Evolutionary conservation across 2,797 vertebrate genomes (phyloP).

Genomic region (Acrocephalus scirpaceus): DNA sequence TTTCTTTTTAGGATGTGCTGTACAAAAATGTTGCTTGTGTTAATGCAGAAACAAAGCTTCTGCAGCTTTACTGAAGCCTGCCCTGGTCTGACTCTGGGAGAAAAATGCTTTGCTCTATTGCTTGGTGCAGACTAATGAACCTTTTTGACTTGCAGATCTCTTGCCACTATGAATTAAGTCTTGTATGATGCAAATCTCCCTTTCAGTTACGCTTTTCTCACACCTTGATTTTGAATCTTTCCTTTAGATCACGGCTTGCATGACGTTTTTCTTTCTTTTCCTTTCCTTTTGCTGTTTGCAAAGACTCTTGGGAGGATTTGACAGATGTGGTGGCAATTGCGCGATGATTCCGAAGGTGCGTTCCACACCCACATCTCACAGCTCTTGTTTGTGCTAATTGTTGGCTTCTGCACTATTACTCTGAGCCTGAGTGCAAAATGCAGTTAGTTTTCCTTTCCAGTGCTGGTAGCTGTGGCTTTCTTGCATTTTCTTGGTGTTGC

Average conservation of each 20-base stretch:
- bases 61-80: not conserved
- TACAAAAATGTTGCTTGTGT: not conserved
- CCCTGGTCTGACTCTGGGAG: not conserved
- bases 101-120: not conserved
- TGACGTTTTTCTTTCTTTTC: conserved; percentile 84
- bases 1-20: not conserved
- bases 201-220: conserved; percentile 66
- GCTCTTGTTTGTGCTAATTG: conserved; percentile 52
- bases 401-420: conserved; percentile 41
- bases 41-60: not conserved
- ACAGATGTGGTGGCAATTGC: conserved; percentile 91
- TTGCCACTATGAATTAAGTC: conserved; percentile 12
- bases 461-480: not conserved
- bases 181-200: conserved; percentile 45
- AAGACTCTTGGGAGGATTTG: conserved; percentile 95
- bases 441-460: not conserved
- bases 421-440: conserved; percentile 1
- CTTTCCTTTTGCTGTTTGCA: conserved; percentile 86
- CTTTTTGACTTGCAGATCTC: conserved; percentile 27
- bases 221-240: conserved; percentile 68
- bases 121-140: conserved; percentile 31
- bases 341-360: conserved; percentile 89
- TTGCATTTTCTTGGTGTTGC: not conserved
- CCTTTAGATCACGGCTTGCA: conserved; percentile 80
- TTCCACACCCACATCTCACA: conserved; percentile 80